Base-by-base conservation (phyloP, 2,888 invertebrate species). In the Oxyteleia sp. region DNA sequence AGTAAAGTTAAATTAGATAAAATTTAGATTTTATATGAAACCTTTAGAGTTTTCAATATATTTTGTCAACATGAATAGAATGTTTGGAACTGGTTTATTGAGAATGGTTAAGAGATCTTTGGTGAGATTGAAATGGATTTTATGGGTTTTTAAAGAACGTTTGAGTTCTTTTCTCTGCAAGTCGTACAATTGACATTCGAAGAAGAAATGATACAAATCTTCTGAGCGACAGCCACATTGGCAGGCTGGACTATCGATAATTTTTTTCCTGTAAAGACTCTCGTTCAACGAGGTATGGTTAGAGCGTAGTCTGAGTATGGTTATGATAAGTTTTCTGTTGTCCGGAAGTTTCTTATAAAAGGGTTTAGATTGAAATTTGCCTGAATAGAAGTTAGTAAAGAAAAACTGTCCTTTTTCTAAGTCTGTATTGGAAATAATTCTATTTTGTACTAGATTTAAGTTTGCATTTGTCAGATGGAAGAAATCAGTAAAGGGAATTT, bases 301-400 rank as follows among this genome's bases (percentile, higher is more conserved):
- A 10, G 59, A 59, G 41, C 59, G 18, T n/a, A 57, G 38, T 57
- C 57, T 59, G 4, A 59, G 43, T 1, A 59, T 10, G 26, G 41
- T 59, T 7, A 13, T 0, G 1, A 59, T 5, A 4, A 43, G 4
- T 4, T 20, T 23, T 59, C 26, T 59, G 20, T 59, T 43, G n/a
- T 57, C 57, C 4, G 57, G 57, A 8, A 57, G 20, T 2, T 15
- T 18, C 20, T 57, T 38, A 20, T n/a, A 57, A 38, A 38, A 57
- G 0, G 55, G 55, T 55, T 35, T 35, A 2, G 35, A 16, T 41
- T 43, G 35, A n/a, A 59, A 59, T 59, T 41, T 43, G 15, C n/a
- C 8, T 23, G 23, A 4, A 23, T 4, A 23, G 23, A 4, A 23
- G 5, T 23, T 23, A 4, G 2, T 2, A 23, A 23, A 23, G 5